Percentiles rank a stretch among this genome's conserved stretches.
These are phyloP conservation scores for Steinernema khuongi DNA, from an alignment of 1,140 invertebrate genomes.

Conservation along the genomic window DNA sequence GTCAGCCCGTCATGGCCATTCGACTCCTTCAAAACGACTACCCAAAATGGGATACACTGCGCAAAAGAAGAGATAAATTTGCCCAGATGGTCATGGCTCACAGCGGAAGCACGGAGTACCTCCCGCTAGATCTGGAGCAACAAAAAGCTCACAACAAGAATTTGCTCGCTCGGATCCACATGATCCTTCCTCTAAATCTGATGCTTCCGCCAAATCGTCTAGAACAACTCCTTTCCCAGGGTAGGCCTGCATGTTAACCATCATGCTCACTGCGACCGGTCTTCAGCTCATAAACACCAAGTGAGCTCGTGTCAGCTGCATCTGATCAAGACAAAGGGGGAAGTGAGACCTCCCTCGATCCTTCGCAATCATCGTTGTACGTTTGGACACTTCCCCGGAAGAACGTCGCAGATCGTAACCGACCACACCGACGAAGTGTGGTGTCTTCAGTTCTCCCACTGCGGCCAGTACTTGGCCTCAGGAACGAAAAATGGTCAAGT, in stretches of 20 bases:
- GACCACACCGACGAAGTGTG: neutral
- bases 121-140: neutral
- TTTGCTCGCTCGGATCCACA: neutral
- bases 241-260: neutral
- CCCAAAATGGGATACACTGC: neutral
- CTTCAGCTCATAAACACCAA: neutral
- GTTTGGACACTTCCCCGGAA: neutral
- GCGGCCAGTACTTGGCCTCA: neutral
- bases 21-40: neutral
- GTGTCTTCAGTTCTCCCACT: neutral
- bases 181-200: neutral
- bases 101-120: neutral
- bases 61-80: neutral
- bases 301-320: neutral
- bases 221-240: neutral
- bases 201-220: neutral
- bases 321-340: neutral
- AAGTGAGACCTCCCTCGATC: neutral
- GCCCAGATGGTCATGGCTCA: neutral
- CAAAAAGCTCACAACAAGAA: neutral
- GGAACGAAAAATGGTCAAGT: neutral
- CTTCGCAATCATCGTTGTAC: neutral
- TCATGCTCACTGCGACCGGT: neutral
- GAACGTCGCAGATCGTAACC: neutral
- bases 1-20: conserved; percentile 1